phyloP scores from a whole-genome alignment of 2,113 vertebrate species.

The Hippolais icterina region DNA sequence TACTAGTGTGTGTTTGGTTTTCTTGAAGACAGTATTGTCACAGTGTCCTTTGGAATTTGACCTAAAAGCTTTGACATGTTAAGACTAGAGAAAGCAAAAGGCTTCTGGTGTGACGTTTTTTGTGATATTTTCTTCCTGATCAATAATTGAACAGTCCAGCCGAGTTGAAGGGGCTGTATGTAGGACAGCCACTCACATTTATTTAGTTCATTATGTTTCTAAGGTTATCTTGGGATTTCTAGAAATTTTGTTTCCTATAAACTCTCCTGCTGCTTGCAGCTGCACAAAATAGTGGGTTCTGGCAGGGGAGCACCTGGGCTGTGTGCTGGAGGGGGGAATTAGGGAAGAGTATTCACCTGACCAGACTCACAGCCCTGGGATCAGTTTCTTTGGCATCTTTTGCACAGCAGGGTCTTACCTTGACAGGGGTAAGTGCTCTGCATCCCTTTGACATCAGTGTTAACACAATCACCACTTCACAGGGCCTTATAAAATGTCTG shows the following conservation, averaged over 20 bases:
- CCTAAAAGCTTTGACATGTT: not conserved
- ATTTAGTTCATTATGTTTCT: not conserved
- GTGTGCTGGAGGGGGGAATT: not conserved
- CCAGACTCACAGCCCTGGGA: not conserved
- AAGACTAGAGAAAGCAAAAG: not conserved
- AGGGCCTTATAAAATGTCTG: not conserved
- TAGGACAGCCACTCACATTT: not conserved
- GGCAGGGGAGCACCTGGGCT: not conserved
- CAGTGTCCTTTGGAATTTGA: not conserved
- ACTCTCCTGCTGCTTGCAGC: not conserved
- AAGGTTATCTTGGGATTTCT: not conserved
- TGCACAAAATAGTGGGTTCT: not conserved
- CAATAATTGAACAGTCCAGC: not conserved
- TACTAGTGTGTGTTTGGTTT: not conserved
- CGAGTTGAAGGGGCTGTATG: not conserved
- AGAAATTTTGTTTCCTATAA: not conserved
- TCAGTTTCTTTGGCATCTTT: not conserved
- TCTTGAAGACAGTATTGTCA: not conserved
- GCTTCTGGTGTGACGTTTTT: not conserved
- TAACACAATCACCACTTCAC: not conserved
- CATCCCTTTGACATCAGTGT: not conserved
- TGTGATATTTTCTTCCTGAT: not conserved
- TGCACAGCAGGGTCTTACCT: not conserved
- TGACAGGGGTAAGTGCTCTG: not conserved
- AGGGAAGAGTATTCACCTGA: not conserved